Conservation (phyloP, 2,113 vertebrate genomes). For the Syngnathus typhle region DNA sequence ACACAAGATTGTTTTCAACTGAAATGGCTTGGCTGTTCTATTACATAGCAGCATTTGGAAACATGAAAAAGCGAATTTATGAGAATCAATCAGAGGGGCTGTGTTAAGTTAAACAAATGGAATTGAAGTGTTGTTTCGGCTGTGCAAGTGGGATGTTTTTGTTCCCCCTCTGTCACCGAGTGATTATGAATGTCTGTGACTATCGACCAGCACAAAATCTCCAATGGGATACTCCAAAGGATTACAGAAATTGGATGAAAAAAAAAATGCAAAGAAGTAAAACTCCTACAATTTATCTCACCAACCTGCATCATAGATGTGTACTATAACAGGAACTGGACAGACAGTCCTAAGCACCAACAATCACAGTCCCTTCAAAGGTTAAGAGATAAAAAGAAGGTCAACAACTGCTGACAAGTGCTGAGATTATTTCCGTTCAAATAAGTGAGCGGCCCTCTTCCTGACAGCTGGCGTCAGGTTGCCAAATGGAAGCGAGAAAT, state of each 20-base stretch:
- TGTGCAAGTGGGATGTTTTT: neutral
- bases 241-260: neutral
- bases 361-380: constrained; percentile 43
- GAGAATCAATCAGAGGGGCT: neutral
- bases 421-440: constrained; percentile 63
- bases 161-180: neutral
- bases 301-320: neutral
- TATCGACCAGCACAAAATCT: neutral
- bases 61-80: neutral
- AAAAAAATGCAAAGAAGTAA: neutral
- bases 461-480: constrained; percentile 51
- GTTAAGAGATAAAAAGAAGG: constrained; percentile 61
- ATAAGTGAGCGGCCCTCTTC: constrained; percentile 37
- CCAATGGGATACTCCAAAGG: too few relatives aligned
- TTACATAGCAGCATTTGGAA: neutral
- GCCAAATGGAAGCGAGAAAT: constrained; percentile 58
- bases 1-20: neutral
- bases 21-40: neutral
- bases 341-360: constrained; percentile 8
- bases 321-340: neutral
- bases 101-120: neutral
- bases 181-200: neutral
- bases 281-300: neutral
- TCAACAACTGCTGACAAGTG: constrained; percentile 65
- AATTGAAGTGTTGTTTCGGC: neutral